These are phyloP conservation scores for Psittacula derbiana DNA, from an alignment of 2,797 vertebrate genomes.

Conservation along the genomic window DNA sequence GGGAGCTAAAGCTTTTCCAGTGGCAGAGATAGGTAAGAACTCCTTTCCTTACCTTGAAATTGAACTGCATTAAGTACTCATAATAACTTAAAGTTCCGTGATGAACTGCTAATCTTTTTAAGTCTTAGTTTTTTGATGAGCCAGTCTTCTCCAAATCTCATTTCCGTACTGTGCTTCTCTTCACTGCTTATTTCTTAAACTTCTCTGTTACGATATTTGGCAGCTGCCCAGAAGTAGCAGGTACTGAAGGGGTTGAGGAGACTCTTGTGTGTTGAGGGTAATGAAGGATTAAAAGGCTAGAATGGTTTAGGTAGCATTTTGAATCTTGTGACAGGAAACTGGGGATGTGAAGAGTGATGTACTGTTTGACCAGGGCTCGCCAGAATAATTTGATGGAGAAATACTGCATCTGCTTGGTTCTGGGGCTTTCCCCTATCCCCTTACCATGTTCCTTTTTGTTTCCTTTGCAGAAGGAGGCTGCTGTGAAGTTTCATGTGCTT, in stretches of 20 bases:
- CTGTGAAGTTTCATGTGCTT: slow-evolving; percentile 95
- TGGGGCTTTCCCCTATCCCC: not conserved
- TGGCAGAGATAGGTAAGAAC: not conserved
- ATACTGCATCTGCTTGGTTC: not conserved
- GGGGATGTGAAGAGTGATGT: not conserved
- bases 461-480: slow-evolving; percentile 90
- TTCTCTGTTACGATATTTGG: not conserved
- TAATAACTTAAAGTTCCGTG: not conserved
- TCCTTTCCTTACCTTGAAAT: not conserved
- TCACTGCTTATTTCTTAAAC: not conserved
- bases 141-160: not conserved
- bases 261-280: not conserved
- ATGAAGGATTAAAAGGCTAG: not conserved
- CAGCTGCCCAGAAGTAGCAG: not conserved
- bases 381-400: not conserved
- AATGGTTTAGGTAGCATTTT: not conserved
- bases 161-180: not conserved
- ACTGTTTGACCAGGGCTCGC: not conserved
- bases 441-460: not conserved
- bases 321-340: not conserved
- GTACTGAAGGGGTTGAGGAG: not conserved
- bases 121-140: not conserved
- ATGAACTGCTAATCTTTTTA: not conserved
- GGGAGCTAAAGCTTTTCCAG: not conserved
- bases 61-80: not conserved